Evolutionary conservation across 2,797 vertebrate species (phyloP).

Genomic region (Acanthiza pusilla): DNA sequence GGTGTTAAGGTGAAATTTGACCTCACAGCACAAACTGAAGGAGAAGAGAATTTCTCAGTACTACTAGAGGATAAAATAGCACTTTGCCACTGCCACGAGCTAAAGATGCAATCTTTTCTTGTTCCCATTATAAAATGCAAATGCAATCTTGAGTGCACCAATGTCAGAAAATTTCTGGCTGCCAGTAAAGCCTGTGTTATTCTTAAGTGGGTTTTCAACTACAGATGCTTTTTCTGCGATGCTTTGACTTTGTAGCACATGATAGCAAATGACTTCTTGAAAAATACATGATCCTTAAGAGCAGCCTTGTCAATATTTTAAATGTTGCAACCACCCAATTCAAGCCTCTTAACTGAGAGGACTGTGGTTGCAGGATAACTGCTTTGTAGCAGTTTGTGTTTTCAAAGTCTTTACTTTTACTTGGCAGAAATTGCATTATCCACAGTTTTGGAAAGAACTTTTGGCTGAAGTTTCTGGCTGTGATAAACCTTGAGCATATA

Average conservation of each 20-base stretch:
- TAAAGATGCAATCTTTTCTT: not conserved
- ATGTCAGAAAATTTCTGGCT: not conserved
- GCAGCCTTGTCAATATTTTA: not conserved
- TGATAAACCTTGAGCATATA: not conserved
- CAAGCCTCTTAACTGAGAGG: not conserved
- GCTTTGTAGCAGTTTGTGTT: not conserved
- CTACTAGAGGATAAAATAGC: not conserved
- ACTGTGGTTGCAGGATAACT: not conserved
- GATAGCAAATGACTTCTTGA: not conserved
- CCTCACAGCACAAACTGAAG: not conserved
- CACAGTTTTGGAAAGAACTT: constrained; percentile 15
- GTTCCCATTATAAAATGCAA: not conserved
- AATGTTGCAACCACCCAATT: not conserved
- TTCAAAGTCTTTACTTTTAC: constrained; percentile 29
- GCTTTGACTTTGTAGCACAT: not conserved
- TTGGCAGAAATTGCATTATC: constrained; percentile 37
- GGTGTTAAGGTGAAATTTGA: not conserved
- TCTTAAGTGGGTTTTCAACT: not conserved
- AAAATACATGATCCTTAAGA: not conserved
- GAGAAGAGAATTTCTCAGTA: not conserved
- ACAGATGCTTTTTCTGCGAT: not conserved
- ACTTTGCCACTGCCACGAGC: not conserved
- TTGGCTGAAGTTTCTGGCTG: constrained; percentile 40
- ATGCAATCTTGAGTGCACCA: not conserved
- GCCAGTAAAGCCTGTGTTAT: not conserved